Evolutionary conservation across 2,888 invertebrate species (phyloP), one percentile per base, ranked within the genome.

Genomic region (Philereme transversata): DNA sequence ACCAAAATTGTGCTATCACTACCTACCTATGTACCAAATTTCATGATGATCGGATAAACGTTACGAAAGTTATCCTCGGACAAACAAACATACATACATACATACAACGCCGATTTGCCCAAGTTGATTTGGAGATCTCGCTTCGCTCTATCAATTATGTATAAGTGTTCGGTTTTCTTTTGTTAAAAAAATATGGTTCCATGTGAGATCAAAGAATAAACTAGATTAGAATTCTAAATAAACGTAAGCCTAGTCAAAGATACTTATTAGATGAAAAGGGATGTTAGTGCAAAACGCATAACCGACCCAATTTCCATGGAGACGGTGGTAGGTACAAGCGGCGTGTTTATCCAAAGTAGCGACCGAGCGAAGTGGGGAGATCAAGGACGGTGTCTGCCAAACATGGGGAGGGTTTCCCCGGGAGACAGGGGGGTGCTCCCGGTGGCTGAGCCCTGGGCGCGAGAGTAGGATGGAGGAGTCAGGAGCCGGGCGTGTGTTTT

Each of bases 341-440:
- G 54, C 34, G 54, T 92, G 91, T 92, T 91, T 92, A 90, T 90
- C 84, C 83, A 81, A 90, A 91, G 75, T 90, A 90, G 85, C 84
- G 86, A 85, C 83, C 85, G 82, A 22, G 45, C 22, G 7, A 40
- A 82, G 82, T 81, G 78, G 88, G 87, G 85, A 86, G 87, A 91
- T 92, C 92, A 92, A 92, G 92, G 92, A 87, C 92, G 91, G 87
- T 79, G 92, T 92, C 92, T 92, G 90, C 90, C 88, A 90, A 91
- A 90, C 89, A 89, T 82, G 87, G 91, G 88, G 86, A 83, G 90
- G 86, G 86, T 90, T 88, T 88, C 88, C 92, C 90, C 89, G 89
- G 90, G 89, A 86, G 87, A 86, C 83, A 80, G 80, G 81, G 67
- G 72, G 51, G 10, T 70, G 48, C 40, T 33, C 46, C 33, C 69